Conservation (phyloP, 2,888 invertebrate genomes). For the Lapara coniferarum region DNA sequence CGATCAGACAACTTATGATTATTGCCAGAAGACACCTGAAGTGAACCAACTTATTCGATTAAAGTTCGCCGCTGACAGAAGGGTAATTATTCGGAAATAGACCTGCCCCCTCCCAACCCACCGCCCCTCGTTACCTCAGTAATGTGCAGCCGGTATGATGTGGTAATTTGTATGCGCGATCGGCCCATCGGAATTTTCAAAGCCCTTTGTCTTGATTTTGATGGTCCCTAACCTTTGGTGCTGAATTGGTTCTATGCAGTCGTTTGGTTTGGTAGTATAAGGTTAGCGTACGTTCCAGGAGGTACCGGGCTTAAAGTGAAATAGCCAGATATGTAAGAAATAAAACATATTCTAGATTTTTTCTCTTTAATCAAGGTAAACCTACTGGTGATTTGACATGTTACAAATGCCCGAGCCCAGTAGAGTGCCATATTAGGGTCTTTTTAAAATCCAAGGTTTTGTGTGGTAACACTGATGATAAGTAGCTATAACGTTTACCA, state of each 20-base stretch:
- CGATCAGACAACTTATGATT: conserved; percentile 7
- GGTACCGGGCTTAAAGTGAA: too few species aligned
- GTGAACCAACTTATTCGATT: conserved; percentile 23
- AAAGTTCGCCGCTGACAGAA: conserved; percentile 27
- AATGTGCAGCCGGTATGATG: conserved; percentile 22
- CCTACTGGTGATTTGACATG: too few species aligned
- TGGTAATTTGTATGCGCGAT: conserved; percentile 29
- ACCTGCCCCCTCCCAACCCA: background rate
- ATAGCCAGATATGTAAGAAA: too few species aligned
- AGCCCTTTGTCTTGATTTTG: background rate
- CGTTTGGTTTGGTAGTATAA: background rate
- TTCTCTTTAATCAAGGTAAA: too few species aligned
- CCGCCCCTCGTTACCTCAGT: background rate
- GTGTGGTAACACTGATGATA: too few species aligned
- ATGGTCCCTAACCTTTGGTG: background rate
- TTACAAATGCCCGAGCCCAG: too few species aligned
- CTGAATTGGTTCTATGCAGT: too few species aligned
- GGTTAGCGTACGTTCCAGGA: background rate
- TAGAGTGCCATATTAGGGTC: too few species aligned
- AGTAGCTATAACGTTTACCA: too few species aligned
- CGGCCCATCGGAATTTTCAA: conserved; percentile 7
- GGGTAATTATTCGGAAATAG: conserved; percentile 32
- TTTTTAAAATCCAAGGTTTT: too few species aligned
- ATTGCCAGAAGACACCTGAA: conserved; percentile 13
- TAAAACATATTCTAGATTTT: too few species aligned